Conservation (phyloP, 2,113 vertebrate genomes). For the Lichenostomus cassidix region DNA sequence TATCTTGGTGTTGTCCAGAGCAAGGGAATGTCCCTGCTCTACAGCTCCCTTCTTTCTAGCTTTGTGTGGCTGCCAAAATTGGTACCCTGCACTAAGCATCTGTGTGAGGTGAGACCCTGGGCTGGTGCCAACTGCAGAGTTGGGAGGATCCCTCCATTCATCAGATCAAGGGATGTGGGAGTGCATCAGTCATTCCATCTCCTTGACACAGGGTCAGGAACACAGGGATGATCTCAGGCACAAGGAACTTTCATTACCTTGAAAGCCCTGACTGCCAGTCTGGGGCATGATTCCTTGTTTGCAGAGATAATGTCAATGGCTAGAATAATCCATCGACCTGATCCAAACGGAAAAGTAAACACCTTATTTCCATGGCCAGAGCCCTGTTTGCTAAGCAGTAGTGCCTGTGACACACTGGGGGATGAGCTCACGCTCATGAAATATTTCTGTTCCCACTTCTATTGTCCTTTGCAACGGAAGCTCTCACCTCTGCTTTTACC, state of each 20-base stretch:
- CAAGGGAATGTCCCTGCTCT: neutral
- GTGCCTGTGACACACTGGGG: neutral
- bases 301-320: conserved; percentile 19
- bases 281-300: neutral
- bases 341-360: conserved; percentile 21
- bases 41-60: neutral
- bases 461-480: neutral
- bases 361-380: neutral
- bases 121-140: too few relatives aligned
- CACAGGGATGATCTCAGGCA: neutral
- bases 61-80: neutral
- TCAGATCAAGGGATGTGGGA: neutral
- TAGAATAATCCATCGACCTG: neutral
- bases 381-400: conserved; percentile 7
- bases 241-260: neutral
- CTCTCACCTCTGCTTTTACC: conserved; percentile 43
- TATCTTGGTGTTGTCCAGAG: too few relatives aligned
- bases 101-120: neutral
- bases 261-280: neutral
- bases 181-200: neutral
- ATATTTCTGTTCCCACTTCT: conserved; percentile 33
- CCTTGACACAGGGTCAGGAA: accelerated
- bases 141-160: accelerated
- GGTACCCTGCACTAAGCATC: neutral
- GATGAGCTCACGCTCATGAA: conserved; percentile 13